Conservation (phyloP, 1,140 invertebrate genomes). For the Calephelis virginiensis region DNA sequence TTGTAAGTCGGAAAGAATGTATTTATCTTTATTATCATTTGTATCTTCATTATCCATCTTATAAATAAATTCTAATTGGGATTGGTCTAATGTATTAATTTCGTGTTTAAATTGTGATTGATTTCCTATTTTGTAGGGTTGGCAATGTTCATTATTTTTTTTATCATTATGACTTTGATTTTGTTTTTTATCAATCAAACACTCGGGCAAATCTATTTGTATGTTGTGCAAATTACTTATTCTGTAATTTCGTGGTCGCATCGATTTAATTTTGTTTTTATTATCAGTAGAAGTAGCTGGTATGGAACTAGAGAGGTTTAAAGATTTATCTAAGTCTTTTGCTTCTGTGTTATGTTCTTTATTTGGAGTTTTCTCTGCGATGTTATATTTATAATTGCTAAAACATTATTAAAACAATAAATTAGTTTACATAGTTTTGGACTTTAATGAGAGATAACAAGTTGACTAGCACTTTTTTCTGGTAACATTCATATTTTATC, state of each 20-base stretch:
- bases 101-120: background rate
- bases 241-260: slow-evolving; percentile 38
- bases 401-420: background rate
- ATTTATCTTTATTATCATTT: background rate
- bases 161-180: background rate
- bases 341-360: background rate
- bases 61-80: background rate
- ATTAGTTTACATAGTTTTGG: background rate
- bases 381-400: background rate
- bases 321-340: background rate
- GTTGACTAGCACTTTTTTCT: too few species aligned
- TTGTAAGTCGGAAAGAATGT: slow-evolving; percentile 1
- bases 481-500: too few species aligned
- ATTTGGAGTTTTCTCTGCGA: background rate
- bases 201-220: slow-evolving; percentile 36
- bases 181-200: slow-evolving; percentile 19
- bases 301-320: too few species aligned
- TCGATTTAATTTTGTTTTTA: background rate
- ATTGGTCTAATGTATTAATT: background rate
- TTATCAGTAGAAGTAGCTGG: background rate
- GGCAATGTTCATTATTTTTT: background rate
- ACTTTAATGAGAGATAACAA: too few species aligned
- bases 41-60: background rate
- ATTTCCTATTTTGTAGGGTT: background rate
- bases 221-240: slow-evolving; percentile 50